These are phyloP conservation scores for Mercenaria mercenaria DNA, from an alignment of 1,140 invertebrate genomes.

Conservation along the genomic window DNA sequence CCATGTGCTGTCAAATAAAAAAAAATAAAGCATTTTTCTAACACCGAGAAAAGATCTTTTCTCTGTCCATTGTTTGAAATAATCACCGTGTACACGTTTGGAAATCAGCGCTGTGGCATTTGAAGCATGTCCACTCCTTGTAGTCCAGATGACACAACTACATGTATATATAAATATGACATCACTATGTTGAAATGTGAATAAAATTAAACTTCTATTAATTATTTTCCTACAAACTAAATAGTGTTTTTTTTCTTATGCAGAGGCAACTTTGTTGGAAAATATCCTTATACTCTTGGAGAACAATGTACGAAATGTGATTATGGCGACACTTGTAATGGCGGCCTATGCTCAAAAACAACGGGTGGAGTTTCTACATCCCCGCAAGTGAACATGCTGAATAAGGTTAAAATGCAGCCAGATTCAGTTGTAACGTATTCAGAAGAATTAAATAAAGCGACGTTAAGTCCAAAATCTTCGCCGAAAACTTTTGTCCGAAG, in stretches of 20 bases:
- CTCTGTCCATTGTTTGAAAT: too few relatives aligned
- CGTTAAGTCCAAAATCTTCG: neutral
- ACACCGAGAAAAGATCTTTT: too few relatives aligned
- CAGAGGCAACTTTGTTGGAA: conserved; percentile 52
- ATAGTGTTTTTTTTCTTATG: neutral
- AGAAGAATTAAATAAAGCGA: neutral
- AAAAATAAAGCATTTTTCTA: too few relatives aligned
- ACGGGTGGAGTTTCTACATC: neutral
- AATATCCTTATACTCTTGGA: conserved; percentile 48
- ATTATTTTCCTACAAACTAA: too few relatives aligned
- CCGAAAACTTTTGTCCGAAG: neutral
- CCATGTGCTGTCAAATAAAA: too few relatives aligned
- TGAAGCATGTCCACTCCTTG: too few relatives aligned
- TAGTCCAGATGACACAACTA: too few relatives aligned
- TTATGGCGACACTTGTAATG: neutral
- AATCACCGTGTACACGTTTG: too few relatives aligned
- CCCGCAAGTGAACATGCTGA: neutral
- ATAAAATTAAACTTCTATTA: too few relatives aligned
- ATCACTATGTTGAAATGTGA: too few relatives aligned
- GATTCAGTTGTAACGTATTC: neutral
- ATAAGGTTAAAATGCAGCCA: neutral
- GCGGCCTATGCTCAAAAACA: conserved; percentile 40
- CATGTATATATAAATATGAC: too few relatives aligned
- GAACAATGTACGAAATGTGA: conserved; percentile 49
- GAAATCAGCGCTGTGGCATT: too few relatives aligned